phyloP scores from a whole-genome alignment of 2,888 invertebrate genomes.

The Dexiosoma caninum region DNA sequence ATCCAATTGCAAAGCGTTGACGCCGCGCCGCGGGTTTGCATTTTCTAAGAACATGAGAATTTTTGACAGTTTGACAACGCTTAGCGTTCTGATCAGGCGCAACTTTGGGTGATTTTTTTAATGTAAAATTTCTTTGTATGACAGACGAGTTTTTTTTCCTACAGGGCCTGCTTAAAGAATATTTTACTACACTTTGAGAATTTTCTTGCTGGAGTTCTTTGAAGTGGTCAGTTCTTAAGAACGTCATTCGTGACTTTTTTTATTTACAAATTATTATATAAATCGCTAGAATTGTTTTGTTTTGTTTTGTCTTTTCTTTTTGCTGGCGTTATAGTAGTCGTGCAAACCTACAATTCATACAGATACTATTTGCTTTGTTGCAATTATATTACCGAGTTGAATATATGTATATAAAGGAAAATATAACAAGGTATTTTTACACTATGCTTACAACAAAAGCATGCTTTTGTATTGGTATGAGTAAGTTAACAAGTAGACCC shows the following conservation, averaged over 20 bases:
- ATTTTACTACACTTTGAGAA: no score
- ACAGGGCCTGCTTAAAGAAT: no score
- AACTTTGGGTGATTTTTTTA: no score
- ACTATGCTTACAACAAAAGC: slow-evolving; percentile 34
- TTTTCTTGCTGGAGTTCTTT: no score
- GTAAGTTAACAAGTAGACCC: slow-evolving; percentile 60
- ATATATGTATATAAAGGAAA: slow-evolving; percentile 18
- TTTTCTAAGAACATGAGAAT: no score
- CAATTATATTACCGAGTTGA: slow-evolving; percentile 43
- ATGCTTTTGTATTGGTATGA: slow-evolving; percentile 3
- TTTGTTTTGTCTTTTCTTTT: background rate
- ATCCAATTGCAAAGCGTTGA: no score
- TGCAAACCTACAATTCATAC: background rate
- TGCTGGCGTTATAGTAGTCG: background rate
- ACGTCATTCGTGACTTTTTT: slow-evolving; percentile 8
- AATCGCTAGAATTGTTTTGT: background rate
- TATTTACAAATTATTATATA: slow-evolving; percentile 27
- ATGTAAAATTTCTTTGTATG: no score
- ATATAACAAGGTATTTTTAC: slow-evolving; percentile 61
- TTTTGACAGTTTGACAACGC: no score
- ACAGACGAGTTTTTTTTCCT: no score
- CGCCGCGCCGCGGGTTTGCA: no score
- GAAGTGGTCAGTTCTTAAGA: no score
- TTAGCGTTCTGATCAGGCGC: no score
- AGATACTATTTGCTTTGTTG: slow-evolving; percentile 5